These are phyloP conservation scores for Cyanistes caeruleus DNA, from an alignment of 2,113 vertebrate species.

Conservation along the genomic window DNA sequence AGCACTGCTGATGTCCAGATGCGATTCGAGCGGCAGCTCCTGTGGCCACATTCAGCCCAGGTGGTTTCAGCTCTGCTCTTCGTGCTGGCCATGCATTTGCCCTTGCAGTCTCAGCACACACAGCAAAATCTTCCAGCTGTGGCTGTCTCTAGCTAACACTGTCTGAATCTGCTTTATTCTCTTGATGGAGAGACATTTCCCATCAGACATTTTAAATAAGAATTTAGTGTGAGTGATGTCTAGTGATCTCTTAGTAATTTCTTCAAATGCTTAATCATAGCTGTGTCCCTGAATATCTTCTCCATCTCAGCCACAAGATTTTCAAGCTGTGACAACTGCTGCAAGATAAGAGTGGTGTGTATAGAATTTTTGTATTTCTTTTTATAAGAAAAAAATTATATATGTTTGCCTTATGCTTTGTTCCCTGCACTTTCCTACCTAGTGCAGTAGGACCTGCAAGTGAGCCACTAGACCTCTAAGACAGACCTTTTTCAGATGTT, in stretches of 20 bases:
- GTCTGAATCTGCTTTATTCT: not conserved
- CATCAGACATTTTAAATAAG: not conserved
- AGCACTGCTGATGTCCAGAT: not conserved
- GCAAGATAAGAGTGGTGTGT: not conserved
- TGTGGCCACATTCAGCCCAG: not conserved
- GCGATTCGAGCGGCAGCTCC: fast-evolving
- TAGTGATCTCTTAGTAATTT: not conserved
- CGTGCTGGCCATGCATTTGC: not conserved
- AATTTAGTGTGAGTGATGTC: not conserved
- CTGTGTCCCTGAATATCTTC: not conserved
- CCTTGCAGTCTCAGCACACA: not conserved
- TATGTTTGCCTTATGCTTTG: not conserved
- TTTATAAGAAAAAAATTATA: not conserved
- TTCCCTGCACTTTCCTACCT: not conserved
- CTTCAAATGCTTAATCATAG: not conserved
- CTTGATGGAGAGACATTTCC: not conserved
- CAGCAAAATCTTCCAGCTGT: not conserved
- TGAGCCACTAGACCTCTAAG: not conserved
- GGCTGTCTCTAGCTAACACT: fast-evolving
- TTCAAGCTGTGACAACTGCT: not conserved
- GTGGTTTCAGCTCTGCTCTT: not conserved
- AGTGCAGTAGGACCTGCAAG: not conserved
- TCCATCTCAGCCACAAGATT: not conserved
- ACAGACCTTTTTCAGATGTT: not conserved
- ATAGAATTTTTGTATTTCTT: not conserved